phyloP scores from a whole-genome alignment of 2,113 vertebrate genomes.

The Mus musculus region GRCm39 chr5:99213501-99214000 shows the following conservation, averaged over 20 bases:
- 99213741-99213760: not conserved
- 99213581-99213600: too few species aligned
- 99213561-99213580: too few species aligned
- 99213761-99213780: not conserved
- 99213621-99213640: too few species aligned
- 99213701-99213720: not conserved
- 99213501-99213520: too few species aligned
- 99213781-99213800: not conserved
- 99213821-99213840: not conserved
- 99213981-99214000: not conserved
- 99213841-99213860: not conserved
- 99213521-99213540: too few species aligned
- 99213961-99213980: not conserved
- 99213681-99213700: not conserved
- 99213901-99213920: not conserved
- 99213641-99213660: too few species aligned
- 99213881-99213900: not conserved
- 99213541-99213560: too few species aligned
- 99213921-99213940: too few species aligned
- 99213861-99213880: not conserved
- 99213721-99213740: not conserved
- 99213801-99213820: not conserved
- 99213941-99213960: not conserved
- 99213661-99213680: too few species aligned
- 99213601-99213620: too few species aligned